Evolutionary conservation across 1,140 invertebrate genomes (phyloP).

Genomic region (Drosophila fuyamai): DNA sequence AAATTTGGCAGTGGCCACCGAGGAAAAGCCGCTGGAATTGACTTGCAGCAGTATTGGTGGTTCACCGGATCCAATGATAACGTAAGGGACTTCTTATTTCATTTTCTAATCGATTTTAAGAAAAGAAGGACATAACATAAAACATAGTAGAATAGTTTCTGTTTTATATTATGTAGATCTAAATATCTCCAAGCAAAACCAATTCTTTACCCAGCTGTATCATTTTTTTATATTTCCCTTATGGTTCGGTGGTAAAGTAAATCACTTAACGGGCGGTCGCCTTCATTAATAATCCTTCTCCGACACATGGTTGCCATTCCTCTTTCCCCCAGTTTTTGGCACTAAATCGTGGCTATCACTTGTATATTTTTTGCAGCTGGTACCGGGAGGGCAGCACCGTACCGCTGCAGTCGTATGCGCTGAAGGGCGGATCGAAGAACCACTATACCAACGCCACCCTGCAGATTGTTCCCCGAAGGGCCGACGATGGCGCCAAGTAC

Average conservation of each 20-base stretch:
- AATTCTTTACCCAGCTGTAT: background rate
- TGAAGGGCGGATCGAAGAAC: constrained; percentile 88
- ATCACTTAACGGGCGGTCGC: constrained; percentile 74
- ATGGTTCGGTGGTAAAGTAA: constrained; percentile 59
- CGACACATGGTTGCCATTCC: constrained; percentile 40
- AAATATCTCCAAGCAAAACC: background rate
- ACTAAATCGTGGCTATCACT: constrained; percentile 65
- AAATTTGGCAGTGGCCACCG: constrained; percentile 89
- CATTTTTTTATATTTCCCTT: constrained; percentile 15
- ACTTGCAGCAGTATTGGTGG: constrained; percentile 94
- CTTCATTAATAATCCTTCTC: constrained; percentile 76
- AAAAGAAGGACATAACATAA: too few relatives aligned
- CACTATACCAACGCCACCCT: constrained; percentile 91
- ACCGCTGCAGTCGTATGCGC: constrained; percentile 89
- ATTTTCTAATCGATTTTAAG: too few relatives aligned
- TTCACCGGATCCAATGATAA: constrained; percentile 94
- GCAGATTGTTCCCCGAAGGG: constrained; percentile 90
- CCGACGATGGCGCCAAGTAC: constrained; percentile 93
- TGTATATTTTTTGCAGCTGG: constrained; percentile 86
- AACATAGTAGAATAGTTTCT: too few relatives aligned
- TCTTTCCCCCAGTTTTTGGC: constrained; percentile 43
- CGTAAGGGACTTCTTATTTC: constrained; percentile 85
- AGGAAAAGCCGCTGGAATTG: constrained; percentile 91
- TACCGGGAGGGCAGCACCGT: constrained; percentile 88
- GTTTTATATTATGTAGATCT: too few relatives aligned